A percentile compares a stretch with the other conserved stretches of the same genome.
phyloP scores from a whole-genome alignment of 2,888 invertebrate species.

The Caenorhabditis sp. region DNA sequence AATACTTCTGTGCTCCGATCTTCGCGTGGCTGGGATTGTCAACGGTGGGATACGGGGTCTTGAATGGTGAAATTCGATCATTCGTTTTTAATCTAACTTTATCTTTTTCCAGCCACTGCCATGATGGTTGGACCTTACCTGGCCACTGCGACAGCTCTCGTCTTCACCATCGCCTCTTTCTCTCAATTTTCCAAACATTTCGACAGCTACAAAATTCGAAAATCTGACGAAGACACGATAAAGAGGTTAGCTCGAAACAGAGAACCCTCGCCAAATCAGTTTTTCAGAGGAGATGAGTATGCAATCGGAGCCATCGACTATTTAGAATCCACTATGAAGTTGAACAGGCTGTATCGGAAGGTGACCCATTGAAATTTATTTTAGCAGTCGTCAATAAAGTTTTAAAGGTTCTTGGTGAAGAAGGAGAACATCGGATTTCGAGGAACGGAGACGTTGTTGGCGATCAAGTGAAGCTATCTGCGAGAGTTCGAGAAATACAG shows the following conservation, averaged over 20 bases:
- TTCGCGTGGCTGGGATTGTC: conserved; percentile 70
- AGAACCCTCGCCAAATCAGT: neutral
- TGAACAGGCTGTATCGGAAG: conserved; percentile 67
- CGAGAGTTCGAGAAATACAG: conserved; percentile 34
- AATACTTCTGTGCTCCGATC: conserved; percentile 70
- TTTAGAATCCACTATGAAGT: conserved; percentile 70
- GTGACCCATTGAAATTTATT: too few species aligned
- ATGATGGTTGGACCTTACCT: conserved; percentile 49
- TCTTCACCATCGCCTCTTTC: conserved; percentile 54
- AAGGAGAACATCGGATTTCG: conserved; percentile 67
- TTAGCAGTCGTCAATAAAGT: neutral
- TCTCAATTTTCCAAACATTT: conserved; percentile 64
- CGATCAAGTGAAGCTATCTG: conserved; percentile 44
- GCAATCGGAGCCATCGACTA: conserved; percentile 72
- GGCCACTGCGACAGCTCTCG: conserved; percentile 47
- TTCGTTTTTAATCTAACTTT: neutral
- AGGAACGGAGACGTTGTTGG: conserved; percentile 66
- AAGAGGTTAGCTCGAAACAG: too few species aligned
- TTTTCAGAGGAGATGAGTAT: conserved; percentile 74
- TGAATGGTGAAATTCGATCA: conserved; percentile 47
- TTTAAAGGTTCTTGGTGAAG: conserved; percentile 61
- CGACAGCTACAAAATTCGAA: conserved; percentile 56
- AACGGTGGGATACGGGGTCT: conserved; percentile 64
- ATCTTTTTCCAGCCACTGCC: conserved; percentile 49
- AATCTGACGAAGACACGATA: conserved; percentile 65